A percentile compares a stretch with the other conserved stretches of the same genome.
Evolutionary conservation across 2,888 invertebrate species (phyloP).

Genomic region (Ophion ventricosus): DNA sequence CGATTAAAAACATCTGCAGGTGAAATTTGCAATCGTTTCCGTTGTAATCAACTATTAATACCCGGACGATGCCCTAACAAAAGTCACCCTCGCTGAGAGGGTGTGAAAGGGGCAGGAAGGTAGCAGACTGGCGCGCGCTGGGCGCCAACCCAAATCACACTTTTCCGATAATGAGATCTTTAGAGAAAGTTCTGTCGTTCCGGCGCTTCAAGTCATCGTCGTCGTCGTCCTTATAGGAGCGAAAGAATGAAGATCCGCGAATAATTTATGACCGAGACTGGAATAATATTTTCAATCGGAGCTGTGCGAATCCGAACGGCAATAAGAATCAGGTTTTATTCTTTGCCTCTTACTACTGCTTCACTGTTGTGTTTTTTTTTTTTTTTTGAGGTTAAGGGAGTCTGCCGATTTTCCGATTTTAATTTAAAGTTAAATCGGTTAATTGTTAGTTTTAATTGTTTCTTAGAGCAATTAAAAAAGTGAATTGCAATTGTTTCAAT

Average conservation of each 20-base stretch:
- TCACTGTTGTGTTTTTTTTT: neutral
- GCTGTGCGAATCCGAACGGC: constrained; percentile 23
- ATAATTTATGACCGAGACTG: constrained; percentile 72
- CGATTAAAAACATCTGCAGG: constrained; percentile 75
- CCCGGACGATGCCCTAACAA: constrained; percentile 42
- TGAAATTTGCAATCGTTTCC: constrained; percentile 75
- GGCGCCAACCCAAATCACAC: constrained; percentile 65
- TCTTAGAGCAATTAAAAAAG: no score
- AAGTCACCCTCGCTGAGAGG: constrained; percentile 24
- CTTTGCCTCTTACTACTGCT: constrained; percentile 17
- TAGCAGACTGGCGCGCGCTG: no score
- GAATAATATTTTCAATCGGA: constrained; percentile 76
- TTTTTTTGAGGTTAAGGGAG: no score
- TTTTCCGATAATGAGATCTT: constrained; percentile 80
- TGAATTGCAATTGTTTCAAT: no score
- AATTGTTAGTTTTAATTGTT: no score
- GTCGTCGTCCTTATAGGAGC: no score
- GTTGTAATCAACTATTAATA: constrained; percentile 78
- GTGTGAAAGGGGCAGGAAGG: no score
- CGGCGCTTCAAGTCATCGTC: neutral
- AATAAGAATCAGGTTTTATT: constrained; percentile 57
- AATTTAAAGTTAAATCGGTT: no score
- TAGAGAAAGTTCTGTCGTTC: constrained; percentile 76
- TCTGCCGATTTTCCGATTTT: no score
- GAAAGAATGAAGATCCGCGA: constrained; percentile 70